A percentile compares a stretch with the other conserved stretches of the same genome.
Conservation (phyloP, 2,888 invertebrate genomes). For the Coecobrya sp. region DNA sequence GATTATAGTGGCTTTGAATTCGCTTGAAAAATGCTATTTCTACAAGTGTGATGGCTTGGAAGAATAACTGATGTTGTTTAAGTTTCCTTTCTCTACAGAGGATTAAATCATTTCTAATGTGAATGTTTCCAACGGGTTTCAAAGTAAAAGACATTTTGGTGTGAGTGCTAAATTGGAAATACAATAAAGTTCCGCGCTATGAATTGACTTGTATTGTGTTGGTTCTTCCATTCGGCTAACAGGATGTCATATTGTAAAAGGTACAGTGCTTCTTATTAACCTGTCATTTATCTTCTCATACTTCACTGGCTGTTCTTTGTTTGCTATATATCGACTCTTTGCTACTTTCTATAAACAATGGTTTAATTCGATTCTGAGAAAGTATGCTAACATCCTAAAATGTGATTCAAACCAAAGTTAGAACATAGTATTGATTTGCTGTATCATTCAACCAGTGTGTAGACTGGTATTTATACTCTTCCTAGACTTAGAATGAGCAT, state of each 20-base stretch:
- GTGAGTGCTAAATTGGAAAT: background rate
- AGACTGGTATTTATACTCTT: too few species aligned
- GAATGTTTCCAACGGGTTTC: background rate
- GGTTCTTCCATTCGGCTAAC: background rate
- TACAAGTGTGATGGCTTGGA: background rate
- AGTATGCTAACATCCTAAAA: too few species aligned
- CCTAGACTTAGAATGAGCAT: too few species aligned
- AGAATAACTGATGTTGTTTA: too few species aligned
- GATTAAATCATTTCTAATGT: background rate
- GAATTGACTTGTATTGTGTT: background rate
- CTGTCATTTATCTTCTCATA: too few species aligned
- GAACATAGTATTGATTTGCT: too few species aligned
- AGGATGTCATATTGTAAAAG: background rate
- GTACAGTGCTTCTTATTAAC: background rate
- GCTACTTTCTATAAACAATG: too few species aligned
- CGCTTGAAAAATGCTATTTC: background rate
- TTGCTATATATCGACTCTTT: too few species aligned
- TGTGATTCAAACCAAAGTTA: too few species aligned
- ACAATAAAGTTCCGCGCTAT: background rate
- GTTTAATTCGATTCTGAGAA: too few species aligned
- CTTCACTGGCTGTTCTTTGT: too few species aligned
- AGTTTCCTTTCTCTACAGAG: background rate
- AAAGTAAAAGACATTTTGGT: background rate
- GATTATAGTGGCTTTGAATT: background rate
- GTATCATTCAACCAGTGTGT: too few species aligned